phyloP scores from a whole-genome alignment of 2,797 vertebrate genomes.

The Heteromormyrus szaboi region DNA sequence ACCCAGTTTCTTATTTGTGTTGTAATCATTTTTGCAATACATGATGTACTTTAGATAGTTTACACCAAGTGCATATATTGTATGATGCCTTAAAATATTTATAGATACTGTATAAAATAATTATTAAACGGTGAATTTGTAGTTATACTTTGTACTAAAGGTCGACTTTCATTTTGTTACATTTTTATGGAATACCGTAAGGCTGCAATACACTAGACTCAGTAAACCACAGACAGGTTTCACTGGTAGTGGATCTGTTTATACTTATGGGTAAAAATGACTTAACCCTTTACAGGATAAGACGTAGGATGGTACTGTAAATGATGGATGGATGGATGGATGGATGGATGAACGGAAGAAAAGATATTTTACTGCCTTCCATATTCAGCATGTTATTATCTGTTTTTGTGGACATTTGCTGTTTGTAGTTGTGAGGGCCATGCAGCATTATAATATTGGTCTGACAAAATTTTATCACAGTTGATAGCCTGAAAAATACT shows the following conservation, averaged over 20 bases:
- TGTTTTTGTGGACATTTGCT: not conserved
- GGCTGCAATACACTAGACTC: not conserved
- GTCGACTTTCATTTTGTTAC: not conserved
- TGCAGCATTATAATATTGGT: not conserved
- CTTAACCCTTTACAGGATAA: not conserved
- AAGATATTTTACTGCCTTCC: not conserved
- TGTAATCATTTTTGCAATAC: not conserved
- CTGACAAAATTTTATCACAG: not conserved
- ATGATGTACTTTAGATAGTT: not conserved
- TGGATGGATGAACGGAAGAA: not conserved
- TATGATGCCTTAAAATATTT: not conserved
- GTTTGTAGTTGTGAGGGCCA: not conserved
- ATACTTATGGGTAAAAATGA: not conserved
- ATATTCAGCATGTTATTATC: not conserved
- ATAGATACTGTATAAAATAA: not conserved
- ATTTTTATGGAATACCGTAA: not conserved
- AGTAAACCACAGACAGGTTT: not conserved
- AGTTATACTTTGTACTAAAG: not conserved
- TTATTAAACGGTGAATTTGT: not conserved
- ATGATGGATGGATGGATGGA: not conserved
- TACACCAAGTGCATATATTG: not conserved
- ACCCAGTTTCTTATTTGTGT: not conserved
- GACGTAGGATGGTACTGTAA: not conserved
- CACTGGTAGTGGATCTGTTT: not conserved
- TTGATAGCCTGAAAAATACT: not conserved